A percentile compares a stretch with the other conserved stretches of the same genome.
Evolutionary conservation across 2,888 invertebrate genomes (phyloP).

Genomic region (Odontomyia ornata): DNA sequence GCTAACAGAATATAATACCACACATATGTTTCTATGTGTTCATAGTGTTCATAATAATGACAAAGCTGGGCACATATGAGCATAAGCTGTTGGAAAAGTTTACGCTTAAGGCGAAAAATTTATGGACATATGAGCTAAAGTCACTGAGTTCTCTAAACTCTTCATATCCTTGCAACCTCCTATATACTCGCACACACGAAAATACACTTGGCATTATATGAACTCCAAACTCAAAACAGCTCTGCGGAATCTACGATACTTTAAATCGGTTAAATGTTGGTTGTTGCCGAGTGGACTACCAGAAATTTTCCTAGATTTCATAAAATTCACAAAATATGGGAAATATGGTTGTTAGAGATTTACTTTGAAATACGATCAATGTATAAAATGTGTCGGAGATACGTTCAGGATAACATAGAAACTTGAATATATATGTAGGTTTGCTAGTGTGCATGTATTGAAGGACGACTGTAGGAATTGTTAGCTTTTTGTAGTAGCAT

Average conservation of each 20-base stretch:
- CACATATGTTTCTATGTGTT: not conserved
- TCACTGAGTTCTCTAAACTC: not conserved
- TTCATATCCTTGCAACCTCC: not conserved
- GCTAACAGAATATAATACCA: not conserved
- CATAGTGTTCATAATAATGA: not conserved
- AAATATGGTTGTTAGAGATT: slow-evolving; percentile 1
- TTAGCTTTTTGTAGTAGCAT: too few species aligned
- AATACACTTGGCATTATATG: not conserved
- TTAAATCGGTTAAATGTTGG: not conserved
- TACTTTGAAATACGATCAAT: not conserved
- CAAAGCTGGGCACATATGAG: not conserved
- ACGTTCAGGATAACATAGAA: too few species aligned
- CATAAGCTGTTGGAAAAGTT: not conserved
- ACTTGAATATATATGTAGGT: too few species aligned
- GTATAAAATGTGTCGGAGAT: too few species aligned
- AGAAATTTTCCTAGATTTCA: not conserved
- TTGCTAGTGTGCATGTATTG: too few species aligned
- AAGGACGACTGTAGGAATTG: too few species aligned
- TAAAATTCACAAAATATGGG: slow-evolving; percentile 3
- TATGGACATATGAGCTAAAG: not conserved
- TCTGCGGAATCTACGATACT: not conserved
- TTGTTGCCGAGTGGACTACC: not conserved
- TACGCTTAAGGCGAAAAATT: slow-evolving; percentile 16
- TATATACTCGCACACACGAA: not conserved
- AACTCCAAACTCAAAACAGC: too few species aligned